Percentiles rank a stretch among this genome's conserved stretches.
These are phyloP conservation scores for Porites lutea DNA, from an alignment of 64 coral and sea anemone species.

Conservation along the genomic window DNA sequence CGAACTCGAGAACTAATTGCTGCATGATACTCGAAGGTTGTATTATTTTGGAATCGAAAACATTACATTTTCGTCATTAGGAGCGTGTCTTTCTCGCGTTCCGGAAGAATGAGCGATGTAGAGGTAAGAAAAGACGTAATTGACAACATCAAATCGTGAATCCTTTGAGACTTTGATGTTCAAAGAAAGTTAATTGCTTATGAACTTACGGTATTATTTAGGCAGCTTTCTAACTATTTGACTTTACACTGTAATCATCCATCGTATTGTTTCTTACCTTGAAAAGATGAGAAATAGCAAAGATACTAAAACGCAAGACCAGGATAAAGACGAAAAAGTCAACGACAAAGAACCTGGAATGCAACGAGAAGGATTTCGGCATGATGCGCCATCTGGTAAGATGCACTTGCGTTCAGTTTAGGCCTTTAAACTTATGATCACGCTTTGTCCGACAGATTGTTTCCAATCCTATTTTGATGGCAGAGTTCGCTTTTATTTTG, in stretches of 20 bases:
- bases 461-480: too few species aligned
- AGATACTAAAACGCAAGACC: background rate
- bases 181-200: constrained; percentile 14
- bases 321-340: background rate
- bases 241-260: background rate
- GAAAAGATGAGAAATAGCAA: background rate
- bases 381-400: background rate
- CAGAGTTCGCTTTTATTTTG: too few species aligned
- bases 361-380: background rate
- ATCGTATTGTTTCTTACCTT: background rate
- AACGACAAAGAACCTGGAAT: background rate
- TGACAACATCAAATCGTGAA: background rate
- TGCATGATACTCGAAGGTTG: background rate
- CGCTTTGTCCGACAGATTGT: too few species aligned
- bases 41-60: background rate
- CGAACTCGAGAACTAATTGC: background rate
- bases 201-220: background rate
- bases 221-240: background rate
- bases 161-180: constrained; percentile 15
- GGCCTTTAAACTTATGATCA: too few species aligned
- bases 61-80: background rate
- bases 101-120: constrained; percentile 4
- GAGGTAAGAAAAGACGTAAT: background rate
- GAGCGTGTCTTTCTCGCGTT: background rate
- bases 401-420: too few species aligned